Percentiles rank a stretch among this genome's conserved stretches.
Evolutionary conservation across 2,113 vertebrate genomes (phyloP).

Genomic region (Leuciscus idus): DNA sequence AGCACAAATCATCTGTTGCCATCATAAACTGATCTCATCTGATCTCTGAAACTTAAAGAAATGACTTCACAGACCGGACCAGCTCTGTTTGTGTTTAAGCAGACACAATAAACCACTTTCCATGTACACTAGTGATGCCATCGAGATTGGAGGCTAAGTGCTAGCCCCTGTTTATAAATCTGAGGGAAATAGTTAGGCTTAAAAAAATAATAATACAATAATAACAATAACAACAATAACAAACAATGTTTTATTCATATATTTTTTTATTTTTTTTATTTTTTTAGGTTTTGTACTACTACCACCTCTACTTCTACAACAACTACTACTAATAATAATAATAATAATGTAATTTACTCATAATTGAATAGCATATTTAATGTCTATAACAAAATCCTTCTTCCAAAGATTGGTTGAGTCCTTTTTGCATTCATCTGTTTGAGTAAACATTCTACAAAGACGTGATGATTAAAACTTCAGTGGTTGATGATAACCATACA

Average conservation of each 20-base stretch:
- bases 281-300: too few species aligned
- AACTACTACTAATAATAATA: neutral
- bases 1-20: slow-evolving; percentile 30
- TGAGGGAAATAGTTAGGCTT: neutral
- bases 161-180: slow-evolving; percentile 6
- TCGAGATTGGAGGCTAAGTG: slow-evolving; percentile 30
- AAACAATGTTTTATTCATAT: too few species aligned
- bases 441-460: slow-evolving; percentile 14
- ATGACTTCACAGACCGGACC: neutral
- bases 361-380: neutral
- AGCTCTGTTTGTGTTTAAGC: slow-evolving; percentile 33
- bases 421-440: neutral
- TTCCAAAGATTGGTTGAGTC: neutral
- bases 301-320: too few species aligned
- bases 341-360: neutral
- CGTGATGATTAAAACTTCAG: neutral
- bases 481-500: neutral
- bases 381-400: neutral
- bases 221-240: too few species aligned
- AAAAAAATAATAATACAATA: too few species aligned
- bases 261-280: too few species aligned
- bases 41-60: neutral
- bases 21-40: slow-evolving; percentile 40
- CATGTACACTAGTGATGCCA: slow-evolving; percentile 13
- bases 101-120: slow-evolving; percentile 40